Evolutionary conservation across 2,888 invertebrate genomes (phyloP).

Genomic region (Urechis unicinctus): DNA sequence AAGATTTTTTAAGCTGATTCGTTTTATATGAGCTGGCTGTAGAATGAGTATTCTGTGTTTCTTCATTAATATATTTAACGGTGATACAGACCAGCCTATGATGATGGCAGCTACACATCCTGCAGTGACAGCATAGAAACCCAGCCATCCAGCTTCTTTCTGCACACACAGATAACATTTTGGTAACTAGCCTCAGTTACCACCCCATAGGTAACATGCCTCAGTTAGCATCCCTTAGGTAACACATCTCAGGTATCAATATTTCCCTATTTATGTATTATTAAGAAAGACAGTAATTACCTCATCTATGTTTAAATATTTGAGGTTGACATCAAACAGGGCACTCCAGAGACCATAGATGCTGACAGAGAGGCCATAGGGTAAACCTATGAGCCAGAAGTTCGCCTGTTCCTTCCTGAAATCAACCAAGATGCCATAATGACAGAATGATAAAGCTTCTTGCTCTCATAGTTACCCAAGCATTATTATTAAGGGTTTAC

Average conservation of each 20-base stretch:
- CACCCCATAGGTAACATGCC: too few species aligned
- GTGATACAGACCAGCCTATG: conserved; percentile 16
- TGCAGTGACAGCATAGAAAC: conserved; percentile 16
- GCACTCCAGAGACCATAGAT: conserved; percentile 33
- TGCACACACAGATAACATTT: conserved; percentile 4
- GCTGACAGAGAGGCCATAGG: conserved; percentile 29
- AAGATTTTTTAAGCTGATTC: too few species aligned
- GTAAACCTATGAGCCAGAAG: conserved; percentile 33
- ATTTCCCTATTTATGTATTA: too few species aligned
- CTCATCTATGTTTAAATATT: conserved; percentile 31
- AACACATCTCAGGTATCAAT: too few species aligned
- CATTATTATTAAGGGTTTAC: too few species aligned
- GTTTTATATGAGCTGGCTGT: background rate
- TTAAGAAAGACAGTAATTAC: conserved; percentile 13
- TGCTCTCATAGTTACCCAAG: background rate
- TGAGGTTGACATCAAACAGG: conserved; percentile 35
- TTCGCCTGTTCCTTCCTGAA: conserved; percentile 14
- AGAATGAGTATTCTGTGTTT: background rate
- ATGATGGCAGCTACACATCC: conserved; percentile 20
- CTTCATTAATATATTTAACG: background rate
- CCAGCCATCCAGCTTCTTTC: conserved; percentile 23
- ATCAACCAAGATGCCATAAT: background rate
- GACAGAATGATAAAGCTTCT: background rate
- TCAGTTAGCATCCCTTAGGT: too few species aligned
- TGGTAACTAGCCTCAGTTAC: background rate